phyloP scores from a whole-genome alignment of 2,113 vertebrate species.

The Lepidothrix coronata region DNA sequence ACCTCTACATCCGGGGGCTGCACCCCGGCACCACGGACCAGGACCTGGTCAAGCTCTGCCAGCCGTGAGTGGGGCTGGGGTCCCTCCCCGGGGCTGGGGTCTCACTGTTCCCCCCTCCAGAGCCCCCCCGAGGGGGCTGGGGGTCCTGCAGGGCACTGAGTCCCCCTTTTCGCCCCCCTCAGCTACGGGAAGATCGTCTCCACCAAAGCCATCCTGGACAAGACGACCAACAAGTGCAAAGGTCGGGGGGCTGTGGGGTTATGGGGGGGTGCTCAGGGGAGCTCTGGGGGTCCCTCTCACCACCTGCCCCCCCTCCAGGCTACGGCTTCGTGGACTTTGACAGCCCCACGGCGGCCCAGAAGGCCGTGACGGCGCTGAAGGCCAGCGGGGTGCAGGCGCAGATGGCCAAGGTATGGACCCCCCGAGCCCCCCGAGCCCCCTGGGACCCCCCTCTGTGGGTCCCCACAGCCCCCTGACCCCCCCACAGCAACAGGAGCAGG shows the following conservation, averaged over 20 bases:
- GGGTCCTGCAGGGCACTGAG: neutral
- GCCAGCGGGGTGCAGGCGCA: slow-evolving; percentile 90
- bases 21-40: slow-evolving; percentile 93
- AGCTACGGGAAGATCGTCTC: too few species aligned
- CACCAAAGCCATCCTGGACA: too few species aligned
- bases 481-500: too few species aligned
- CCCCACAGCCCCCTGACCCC: too few species aligned
- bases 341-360: slow-evolving; percentile 87
- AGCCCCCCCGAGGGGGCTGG: neutral
- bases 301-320: slow-evolving; percentile 64
- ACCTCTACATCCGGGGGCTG: slow-evolving; percentile 91
- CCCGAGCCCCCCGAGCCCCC: slow-evolving; percentile 72
- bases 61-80: slow-evolving; percentile 81
- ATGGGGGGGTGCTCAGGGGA: neutral
- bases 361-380: slow-evolving; percentile 88
- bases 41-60: slow-evolving; percentile 92
- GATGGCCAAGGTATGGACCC: slow-evolving; percentile 88
- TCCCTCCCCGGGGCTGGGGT: neutral
- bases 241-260: slow-evolving; percentile 33
- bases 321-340: slow-evolving; percentile 95
- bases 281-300: neutral
- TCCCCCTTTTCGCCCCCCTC: too few species aligned
- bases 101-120: neutral
- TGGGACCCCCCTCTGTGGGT: too few species aligned
- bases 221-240: slow-evolving; percentile 79